These are phyloP conservation scores for Lamellibrachia luymesi DNA, from an alignment of 1,140 invertebrate genomes.

Conservation along the genomic window DNA sequence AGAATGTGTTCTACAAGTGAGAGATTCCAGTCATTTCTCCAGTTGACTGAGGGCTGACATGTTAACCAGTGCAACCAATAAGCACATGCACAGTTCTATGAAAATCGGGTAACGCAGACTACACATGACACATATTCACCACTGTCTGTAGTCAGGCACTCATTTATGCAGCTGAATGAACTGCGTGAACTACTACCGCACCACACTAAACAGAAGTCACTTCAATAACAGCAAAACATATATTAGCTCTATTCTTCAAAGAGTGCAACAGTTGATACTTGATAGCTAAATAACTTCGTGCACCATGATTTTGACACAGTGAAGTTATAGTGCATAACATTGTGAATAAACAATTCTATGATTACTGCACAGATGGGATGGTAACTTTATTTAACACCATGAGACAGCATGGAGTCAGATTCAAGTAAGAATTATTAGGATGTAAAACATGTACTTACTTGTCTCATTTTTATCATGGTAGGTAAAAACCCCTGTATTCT, in stretches of 20 bases:
- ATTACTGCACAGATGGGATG: not conserved
- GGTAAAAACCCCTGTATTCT: slow-evolving; percentile 7
- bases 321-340: not conserved
- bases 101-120: no score
- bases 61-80: no score
- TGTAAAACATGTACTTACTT: not conserved
- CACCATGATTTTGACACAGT: not conserved
- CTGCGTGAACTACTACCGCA: no score
- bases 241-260: not conserved
- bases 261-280: not conserved
- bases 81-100: no score
- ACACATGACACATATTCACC: no score
- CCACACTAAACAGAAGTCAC: no score
- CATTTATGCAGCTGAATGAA: no score
- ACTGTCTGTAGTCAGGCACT: no score
- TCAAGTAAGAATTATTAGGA: not conserved
- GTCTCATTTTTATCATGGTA: slow-evolving; percentile 14
- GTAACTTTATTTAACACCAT: not conserved
- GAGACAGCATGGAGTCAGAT: not conserved
- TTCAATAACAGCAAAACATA: not conserved
- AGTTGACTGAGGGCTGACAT: no score
- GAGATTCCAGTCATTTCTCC: no score
- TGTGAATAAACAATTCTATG: not conserved
- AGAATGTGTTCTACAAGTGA: no score
- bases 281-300: not conserved